phyloP scores from a whole-genome alignment of 2,888 invertebrate genomes.

The Entomobrya multifasciata region DNA sequence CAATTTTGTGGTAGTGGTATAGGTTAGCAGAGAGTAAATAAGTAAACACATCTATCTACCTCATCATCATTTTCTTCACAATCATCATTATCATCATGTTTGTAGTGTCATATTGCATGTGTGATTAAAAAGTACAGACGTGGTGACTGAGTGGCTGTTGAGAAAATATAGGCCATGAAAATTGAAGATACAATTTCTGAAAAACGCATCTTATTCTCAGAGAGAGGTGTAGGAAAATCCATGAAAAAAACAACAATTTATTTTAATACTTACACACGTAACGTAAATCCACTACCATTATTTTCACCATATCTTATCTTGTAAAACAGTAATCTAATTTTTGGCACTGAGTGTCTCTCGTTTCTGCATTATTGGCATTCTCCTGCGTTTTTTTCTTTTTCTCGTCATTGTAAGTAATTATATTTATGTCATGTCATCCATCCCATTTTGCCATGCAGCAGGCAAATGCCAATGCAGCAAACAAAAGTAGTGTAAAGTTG shows the following conservation, averaged over 20 bases:
- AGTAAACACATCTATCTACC: no score
- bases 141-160: constrained; percentile 48
- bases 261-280: no score
- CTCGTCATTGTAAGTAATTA: constrained; percentile 38
- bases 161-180: constrained; percentile 32
- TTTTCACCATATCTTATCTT: constrained; percentile 31
- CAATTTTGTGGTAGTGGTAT: not conserved
- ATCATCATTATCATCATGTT: not conserved
- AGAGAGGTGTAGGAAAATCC: no score
- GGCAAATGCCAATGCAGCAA: constrained; percentile 45
- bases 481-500: no score
- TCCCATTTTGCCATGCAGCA: no score
- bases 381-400: not conserved
- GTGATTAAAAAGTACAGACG: not conserved
- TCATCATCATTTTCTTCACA: not conserved
- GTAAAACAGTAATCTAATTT: constrained; percentile 4
- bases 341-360: constrained; percentile 24
- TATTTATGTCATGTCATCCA: constrained; percentile 44
- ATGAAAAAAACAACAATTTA: no score
- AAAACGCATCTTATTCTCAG: no score
- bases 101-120: not conserved
- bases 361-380: constrained; percentile 44
- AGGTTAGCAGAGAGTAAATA: no score
- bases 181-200: no score
- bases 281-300: constrained; percentile 21